A percentile compares a stretch with the other conserved stretches of the same genome.
phyloP scores from a whole-genome alignment of 2,888 invertebrate genomes.

The Arrhopalites spinosus region DNA sequence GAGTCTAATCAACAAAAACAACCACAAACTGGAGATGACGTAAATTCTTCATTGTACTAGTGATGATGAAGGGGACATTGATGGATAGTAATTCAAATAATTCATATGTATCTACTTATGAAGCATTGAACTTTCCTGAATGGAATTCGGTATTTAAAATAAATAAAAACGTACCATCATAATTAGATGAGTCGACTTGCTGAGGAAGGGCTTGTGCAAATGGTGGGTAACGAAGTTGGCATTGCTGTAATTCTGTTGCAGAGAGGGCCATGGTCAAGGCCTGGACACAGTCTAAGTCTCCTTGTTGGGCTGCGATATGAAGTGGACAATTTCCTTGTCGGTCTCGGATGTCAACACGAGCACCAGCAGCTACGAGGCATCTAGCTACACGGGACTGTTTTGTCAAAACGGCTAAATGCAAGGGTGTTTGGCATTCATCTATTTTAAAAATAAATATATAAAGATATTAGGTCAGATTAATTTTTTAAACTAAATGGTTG shows the following conservation, averaged over 20 bases:
- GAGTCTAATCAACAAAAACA: no score
- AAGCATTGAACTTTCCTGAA: no score
- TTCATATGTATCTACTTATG: no score
- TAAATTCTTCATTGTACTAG: no score
- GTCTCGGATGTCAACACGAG: constrained; percentile 69
- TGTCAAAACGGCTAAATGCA: constrained; percentile 85
- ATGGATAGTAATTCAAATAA: no score
- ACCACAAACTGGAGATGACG: no score
- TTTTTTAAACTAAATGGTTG: background rate
- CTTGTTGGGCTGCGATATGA: constrained; percentile 77
- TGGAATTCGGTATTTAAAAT: no score
- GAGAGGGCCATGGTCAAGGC: constrained; percentile 74
- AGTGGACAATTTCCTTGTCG: constrained; percentile 81
- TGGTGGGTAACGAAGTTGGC: constrained; percentile 58
- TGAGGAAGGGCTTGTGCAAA: constrained; percentile 64
- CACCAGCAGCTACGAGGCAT: constrained; percentile 80
- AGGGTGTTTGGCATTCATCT: constrained; percentile 65
- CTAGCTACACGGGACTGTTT: constrained; percentile 75
- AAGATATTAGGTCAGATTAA: background rate
- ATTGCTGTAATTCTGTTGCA: constrained; percentile 60
- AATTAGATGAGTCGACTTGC: constrained; percentile 80
- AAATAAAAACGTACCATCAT: constrained; percentile 80
- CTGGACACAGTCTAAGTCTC: constrained; percentile 72
- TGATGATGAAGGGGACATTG: no score
- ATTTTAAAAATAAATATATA: constrained; percentile 24